Evolutionary conservation across 1,140 invertebrate species (phyloP).

Genomic region (Asobara japonica): DNA sequence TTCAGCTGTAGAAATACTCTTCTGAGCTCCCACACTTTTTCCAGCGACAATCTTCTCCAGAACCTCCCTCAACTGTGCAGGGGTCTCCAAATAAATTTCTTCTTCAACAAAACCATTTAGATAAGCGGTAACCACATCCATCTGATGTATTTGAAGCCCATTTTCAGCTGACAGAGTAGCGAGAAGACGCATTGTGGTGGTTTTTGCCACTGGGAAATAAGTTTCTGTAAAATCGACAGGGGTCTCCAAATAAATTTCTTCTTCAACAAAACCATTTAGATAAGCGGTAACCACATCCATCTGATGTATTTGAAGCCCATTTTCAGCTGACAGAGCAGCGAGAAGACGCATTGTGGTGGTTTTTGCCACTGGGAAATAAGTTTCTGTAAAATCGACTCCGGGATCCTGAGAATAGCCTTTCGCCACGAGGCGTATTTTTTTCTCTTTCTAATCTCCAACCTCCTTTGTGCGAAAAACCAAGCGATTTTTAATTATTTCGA

Average conservation of each 20-base stretch:
- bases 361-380: conserved; percentile 41
- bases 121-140: neutral
- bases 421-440: conserved; percentile 41
- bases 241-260: conserved; percentile 50
- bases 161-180: conserved; percentile 24
- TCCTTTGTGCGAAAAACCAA: conserved; percentile 54
- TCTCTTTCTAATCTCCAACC: conserved; percentile 21
- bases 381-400: conserved; percentile 41
- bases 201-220: conserved; percentile 40
- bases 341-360: conserved; percentile 18
- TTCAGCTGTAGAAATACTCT: neutral
- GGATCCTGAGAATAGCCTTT: conserved; percentile 40
- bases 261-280: conserved; percentile 25
- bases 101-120: conserved; percentile 33
- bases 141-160: conserved; percentile 34
- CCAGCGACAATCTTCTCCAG: conserved; percentile 3
- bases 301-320: conserved; percentile 34
- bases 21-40: neutral
- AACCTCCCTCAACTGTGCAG: conserved; percentile 39
- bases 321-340: conserved; percentile 24
- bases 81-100: conserved; percentile 49
- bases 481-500: conserved; percentile 46
- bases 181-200: conserved; percentile 18
- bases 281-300: neutral
- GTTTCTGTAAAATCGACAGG: conserved; percentile 40